Percentiles rank a stretch among this genome's conserved stretches.
Conservation (phyloP, 1,140 invertebrate species). For the Drosophila kikkawai region DNA sequence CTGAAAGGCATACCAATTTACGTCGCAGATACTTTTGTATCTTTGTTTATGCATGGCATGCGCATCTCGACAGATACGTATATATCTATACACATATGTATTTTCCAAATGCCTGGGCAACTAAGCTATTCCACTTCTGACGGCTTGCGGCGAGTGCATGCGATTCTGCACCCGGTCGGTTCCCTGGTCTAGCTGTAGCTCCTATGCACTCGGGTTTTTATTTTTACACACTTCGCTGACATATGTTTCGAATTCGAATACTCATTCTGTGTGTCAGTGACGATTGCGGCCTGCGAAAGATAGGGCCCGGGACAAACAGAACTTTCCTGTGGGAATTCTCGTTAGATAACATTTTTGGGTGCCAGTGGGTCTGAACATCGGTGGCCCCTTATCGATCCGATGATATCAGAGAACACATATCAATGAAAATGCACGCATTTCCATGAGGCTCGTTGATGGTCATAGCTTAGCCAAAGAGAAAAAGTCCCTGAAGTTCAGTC, state of each 20-base stretch:
- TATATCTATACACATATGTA: constrained; percentile 2
- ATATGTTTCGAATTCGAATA: constrained; percentile 66
- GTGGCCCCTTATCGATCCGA: constrained; percentile 1
- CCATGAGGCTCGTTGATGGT: background rate
- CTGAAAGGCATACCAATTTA: constrained; percentile 60
- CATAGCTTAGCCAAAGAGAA: background rate
- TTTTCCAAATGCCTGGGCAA: constrained; percentile 16
- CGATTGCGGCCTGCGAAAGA: constrained; percentile 2
- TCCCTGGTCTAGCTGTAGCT: constrained; percentile 11
- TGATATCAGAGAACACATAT: constrained; percentile 4
- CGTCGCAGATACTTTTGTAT: constrained; percentile 67
- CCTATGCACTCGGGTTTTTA: constrained; percentile 27
- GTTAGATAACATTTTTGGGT: constrained; percentile 29
- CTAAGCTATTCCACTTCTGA: constrained; percentile 24
- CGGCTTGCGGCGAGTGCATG: constrained; percentile 19
- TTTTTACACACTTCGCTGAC: constrained; percentile 61
- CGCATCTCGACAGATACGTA: constrained; percentile 15
- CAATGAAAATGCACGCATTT: constrained; percentile 10
- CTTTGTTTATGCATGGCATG: constrained; percentile 56
- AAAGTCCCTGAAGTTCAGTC: constrained; percentile 5
- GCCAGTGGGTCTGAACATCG: constrained; percentile 19
- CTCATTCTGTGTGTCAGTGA: constrained; percentile 63
- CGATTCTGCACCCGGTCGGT: constrained; percentile 7
- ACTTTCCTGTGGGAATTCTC: constrained; percentile 23
- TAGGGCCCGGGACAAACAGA: background rate